phyloP scores from a whole-genome alignment of 1,140 invertebrate genomes.

The Babylonia areolata region DNA sequence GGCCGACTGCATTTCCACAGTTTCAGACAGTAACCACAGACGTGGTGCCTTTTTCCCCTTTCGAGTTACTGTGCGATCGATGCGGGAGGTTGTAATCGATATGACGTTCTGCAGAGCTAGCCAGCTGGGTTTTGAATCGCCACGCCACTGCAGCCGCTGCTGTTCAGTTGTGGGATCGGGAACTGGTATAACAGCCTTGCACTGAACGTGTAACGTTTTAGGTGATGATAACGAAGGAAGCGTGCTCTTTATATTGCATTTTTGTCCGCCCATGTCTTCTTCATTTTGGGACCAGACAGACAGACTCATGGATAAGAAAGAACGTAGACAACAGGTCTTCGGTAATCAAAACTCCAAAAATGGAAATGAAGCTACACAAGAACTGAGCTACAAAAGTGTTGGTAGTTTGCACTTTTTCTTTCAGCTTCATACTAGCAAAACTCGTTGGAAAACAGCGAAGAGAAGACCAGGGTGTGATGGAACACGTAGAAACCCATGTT shows the following conservation, averaged over 20 bases:
- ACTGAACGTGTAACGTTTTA: not conserved
- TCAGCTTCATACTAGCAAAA: not conserved
- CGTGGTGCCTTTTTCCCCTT: not conserved
- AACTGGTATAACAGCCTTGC: not conserved
- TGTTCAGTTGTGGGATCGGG: not conserved
- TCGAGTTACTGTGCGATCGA: not conserved
- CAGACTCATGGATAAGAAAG: not conserved
- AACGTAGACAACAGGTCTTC: not conserved
- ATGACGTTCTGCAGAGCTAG: not conserved
- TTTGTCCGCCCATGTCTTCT: not conserved
- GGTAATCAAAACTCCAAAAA: not conserved
- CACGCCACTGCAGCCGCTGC: not conserved
- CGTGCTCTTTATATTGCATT: not conserved
- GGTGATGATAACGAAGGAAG: not conserved
- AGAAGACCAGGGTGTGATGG: not conserved
- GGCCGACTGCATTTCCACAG: too few species aligned
- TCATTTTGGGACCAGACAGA: not conserved
- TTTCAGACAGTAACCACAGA: too few species aligned
- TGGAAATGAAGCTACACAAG: not conserved
- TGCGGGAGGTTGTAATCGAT: not conserved
- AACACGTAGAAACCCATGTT: too few species aligned
- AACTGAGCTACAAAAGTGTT: not conserved
- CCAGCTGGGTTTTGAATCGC: not conserved
- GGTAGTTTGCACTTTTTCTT: too few species aligned
- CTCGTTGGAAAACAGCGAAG: not conserved